Evolutionary conservation across 2,113 vertebrate species (phyloP).

Genomic region (Pogonocichla stellata): DNA sequence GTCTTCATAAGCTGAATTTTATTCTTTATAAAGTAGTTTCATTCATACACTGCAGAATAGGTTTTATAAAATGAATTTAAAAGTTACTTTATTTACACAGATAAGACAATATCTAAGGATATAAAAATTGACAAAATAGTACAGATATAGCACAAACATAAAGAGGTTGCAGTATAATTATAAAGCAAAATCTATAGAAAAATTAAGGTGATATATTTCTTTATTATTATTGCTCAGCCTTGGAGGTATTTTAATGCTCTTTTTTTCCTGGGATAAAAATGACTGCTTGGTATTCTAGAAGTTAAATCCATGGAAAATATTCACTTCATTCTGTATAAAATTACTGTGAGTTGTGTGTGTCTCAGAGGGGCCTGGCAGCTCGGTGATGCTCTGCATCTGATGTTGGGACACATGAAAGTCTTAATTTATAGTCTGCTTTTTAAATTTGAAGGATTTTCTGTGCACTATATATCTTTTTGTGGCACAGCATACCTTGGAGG

Average conservation of each 20-base stretch:
- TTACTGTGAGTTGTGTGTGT: background rate
- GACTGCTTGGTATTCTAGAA: background rate
- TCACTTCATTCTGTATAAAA: background rate
- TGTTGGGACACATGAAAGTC: background rate
- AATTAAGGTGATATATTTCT: background rate
- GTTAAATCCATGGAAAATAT: background rate
- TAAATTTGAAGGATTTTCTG: background rate
- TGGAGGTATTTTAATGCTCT: background rate
- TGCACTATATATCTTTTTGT: background rate
- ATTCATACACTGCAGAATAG: background rate
- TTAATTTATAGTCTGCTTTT: constrained; percentile 1
- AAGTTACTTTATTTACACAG: background rate
- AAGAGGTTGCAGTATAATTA: background rate
- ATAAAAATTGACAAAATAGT: background rate
- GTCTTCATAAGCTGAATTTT: background rate
- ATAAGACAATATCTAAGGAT: background rate
- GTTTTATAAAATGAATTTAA: background rate
- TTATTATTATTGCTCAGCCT: background rate
- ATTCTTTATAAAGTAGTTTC: background rate
- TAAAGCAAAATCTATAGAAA: background rate
- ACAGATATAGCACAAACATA: background rate
- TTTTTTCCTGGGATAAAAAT: background rate
- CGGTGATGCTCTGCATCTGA: background rate
- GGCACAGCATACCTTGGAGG: background rate
- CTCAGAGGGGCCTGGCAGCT: background rate